phyloP scores from a whole-genome alignment of 2,797 vertebrate genomes.

The Pteropus rufus region DNA sequence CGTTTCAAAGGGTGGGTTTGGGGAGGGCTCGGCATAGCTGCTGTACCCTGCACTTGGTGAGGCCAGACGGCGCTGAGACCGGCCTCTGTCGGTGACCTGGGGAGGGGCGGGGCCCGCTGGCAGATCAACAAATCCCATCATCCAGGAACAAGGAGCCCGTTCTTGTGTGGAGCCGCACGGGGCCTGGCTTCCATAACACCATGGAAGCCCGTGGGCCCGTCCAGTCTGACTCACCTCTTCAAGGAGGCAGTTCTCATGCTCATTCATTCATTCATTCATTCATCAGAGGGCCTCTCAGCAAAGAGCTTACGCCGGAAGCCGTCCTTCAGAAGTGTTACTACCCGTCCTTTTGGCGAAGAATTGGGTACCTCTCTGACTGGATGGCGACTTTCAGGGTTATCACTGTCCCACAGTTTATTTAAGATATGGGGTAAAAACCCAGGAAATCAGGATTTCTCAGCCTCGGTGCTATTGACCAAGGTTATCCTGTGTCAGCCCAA shows the following conservation, averaged over 20 bases:
- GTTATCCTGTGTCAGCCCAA: background rate
- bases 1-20: constrained; percentile 79
- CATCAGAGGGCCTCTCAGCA: background rate
- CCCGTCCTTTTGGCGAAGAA: background rate
- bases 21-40: constrained; percentile 66
- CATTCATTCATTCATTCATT: constrained; percentile 52
- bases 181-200: constrained; percentile 64
- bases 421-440: rapidly evolving
- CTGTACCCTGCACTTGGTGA: constrained; percentile 48
- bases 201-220: constrained; percentile 50
- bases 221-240: constrained; percentile 59
- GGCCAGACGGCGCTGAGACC: constrained; percentile 79
- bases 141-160: constrained; percentile 81
- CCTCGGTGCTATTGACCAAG: rapidly evolving
- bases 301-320: rapidly evolving
- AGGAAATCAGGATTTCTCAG: background rate
- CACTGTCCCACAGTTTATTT: background rate
- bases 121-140: constrained; percentile 81
- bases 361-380: rapidly evolving
- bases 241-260: background rate
- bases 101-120: constrained; percentile 75
- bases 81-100: constrained; percentile 76
- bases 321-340: rapidly evolving
- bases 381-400: rapidly evolving
- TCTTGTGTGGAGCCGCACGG: constrained; percentile 72